phyloP scores from a whole-genome alignment of 2,888 invertebrate species.

The Scaptomyza flava region DNA sequence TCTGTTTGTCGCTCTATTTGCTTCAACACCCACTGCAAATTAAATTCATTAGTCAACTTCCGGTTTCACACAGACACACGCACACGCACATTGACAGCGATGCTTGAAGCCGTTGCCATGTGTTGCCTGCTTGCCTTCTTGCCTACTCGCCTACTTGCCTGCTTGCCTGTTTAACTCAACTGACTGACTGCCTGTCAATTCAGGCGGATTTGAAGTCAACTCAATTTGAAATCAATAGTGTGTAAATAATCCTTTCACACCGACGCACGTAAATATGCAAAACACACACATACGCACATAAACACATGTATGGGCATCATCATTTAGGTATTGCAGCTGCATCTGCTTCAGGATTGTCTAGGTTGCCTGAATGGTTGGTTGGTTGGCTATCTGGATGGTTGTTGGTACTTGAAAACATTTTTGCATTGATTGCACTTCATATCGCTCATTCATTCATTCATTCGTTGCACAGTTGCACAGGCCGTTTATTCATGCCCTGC shows the following conservation, averaged over 20 bases:
- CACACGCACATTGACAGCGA: background rate
- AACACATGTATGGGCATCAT: background rate
- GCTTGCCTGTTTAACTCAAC: conserved; percentile 63
- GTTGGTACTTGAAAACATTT: conserved; percentile 72
- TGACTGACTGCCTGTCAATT: conserved; percentile 79
- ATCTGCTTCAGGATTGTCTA: conserved; percentile 56
- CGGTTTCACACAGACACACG: conserved; percentile 56
- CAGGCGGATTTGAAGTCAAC: conserved; percentile 83
- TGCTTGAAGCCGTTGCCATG: conserved; percentile 56
- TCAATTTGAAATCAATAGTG: conserved; percentile 85
- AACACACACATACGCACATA: background rate
- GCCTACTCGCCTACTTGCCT: conserved; percentile 43
- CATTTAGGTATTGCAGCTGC: conserved; percentile 37
- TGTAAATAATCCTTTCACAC: conserved; percentile 84
- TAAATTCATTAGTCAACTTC: conserved; percentile 83
- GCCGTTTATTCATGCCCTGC: conserved; percentile 62
- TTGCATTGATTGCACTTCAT: conserved; percentile 83
- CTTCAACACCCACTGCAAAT: conserved; percentile 81
- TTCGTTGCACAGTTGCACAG: conserved; percentile 32
- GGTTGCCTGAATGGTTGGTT: conserved; percentile 20
- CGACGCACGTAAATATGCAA: conserved; percentile 48
- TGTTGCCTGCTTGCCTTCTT: conserved; percentile 43
- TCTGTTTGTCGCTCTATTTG: conserved; percentile 76
- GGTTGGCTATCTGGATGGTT: conserved; percentile 14
- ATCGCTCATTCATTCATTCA: conserved; percentile 58